These are phyloP conservation scores for Brachionus plicatilis DNA, from an alignment of 1,140 invertebrate species.

Conservation along the genomic window DNA sequence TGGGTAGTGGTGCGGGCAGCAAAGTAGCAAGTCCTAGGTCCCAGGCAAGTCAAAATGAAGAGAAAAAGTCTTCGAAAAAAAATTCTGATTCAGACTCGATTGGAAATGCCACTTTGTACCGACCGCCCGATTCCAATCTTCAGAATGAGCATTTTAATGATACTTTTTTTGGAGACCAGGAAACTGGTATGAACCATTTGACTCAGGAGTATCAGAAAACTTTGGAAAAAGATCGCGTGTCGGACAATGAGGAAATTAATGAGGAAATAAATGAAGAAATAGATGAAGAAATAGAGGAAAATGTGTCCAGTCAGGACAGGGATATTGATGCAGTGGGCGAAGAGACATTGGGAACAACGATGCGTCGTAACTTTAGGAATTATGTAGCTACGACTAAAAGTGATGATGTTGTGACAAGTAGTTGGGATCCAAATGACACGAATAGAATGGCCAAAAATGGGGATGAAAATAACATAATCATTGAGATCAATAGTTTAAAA, in stretches of 20 bases:
- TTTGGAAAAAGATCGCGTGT: slow-evolving; percentile 7
- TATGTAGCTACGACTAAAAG: slow-evolving; percentile 6
- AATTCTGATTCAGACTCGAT: not conserved
- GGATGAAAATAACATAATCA: slow-evolving; percentile 7
- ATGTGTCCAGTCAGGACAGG: not conserved
- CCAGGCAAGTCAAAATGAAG: not conserved
- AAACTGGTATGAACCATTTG: not conserved
- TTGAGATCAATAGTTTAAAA: slow-evolving; percentile 10
- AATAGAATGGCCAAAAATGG: not conserved
- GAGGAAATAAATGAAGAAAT: slow-evolving; percentile 41
- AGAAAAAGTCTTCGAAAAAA: not conserved
- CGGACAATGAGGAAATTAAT: slow-evolving; percentile 15
- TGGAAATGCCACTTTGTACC: not conserved
- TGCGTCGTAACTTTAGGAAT: not conserved
- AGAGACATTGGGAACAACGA: not conserved
- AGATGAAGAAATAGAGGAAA: slow-evolving; percentile 43
- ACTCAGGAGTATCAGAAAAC: slow-evolving; percentile 1
- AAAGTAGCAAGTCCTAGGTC: not conserved
- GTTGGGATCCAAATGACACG: slow-evolving; percentile 15
- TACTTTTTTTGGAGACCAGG: slow-evolving; percentile 42
- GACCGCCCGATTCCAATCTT: not conserved
- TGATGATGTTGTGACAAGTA: not conserved
- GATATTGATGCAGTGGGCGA: slow-evolving; percentile 41
- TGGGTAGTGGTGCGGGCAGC: not conserved
- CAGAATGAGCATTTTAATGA: slow-evolving; percentile 30